phyloP scores from a whole-genome alignment of 2,888 invertebrate species.

The Aspidiotus rigidus region DNA sequence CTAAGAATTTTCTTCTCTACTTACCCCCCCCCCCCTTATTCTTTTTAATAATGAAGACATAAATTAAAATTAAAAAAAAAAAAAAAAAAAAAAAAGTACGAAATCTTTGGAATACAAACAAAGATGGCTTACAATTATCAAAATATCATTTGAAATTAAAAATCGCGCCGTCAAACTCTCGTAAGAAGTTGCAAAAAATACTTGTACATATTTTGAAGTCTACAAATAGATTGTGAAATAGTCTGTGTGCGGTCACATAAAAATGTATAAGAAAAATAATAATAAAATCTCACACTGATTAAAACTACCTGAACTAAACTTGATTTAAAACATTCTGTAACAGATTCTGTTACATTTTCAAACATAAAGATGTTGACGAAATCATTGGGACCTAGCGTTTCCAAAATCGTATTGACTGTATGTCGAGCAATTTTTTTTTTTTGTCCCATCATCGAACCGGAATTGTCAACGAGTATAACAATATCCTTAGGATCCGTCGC shows the following conservation, averaged over 20 bases:
- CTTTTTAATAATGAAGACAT: not conserved
- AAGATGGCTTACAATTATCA: no score
- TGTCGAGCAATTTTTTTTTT: slow-evolving; percentile 65
- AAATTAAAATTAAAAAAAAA: no score
- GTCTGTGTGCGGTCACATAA: not conserved
- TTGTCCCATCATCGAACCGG: slow-evolving; percentile 91
- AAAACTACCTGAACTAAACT: slow-evolving; percentile 58
- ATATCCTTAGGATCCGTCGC: slow-evolving; percentile 97
- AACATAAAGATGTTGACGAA: slow-evolving; percentile 87
- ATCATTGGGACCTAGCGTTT: slow-evolving; percentile 95
- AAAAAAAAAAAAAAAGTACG: not conserved
- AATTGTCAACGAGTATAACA: slow-evolving; percentile 85
- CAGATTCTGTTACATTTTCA: slow-evolving; percentile 55
- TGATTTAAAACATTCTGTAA: slow-evolving; percentile 75
- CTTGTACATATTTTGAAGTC: not conserved
- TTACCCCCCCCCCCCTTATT: no score
- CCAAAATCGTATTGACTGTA: slow-evolving; percentile 78
- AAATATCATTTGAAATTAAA: no score
- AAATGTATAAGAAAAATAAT: not conserved
- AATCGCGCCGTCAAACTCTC: no score
- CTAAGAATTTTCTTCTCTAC: no score
- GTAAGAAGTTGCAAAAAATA: not conserved
- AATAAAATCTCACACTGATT: slow-evolving; percentile 35
- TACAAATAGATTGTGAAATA: not conserved
- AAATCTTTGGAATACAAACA: not conserved